A percentile compares a stretch with the other conserved stretches of the same genome.
Evolutionary conservation across 2,888 invertebrate genomes (phyloP).

Genomic region (Beris chalybata): DNA sequence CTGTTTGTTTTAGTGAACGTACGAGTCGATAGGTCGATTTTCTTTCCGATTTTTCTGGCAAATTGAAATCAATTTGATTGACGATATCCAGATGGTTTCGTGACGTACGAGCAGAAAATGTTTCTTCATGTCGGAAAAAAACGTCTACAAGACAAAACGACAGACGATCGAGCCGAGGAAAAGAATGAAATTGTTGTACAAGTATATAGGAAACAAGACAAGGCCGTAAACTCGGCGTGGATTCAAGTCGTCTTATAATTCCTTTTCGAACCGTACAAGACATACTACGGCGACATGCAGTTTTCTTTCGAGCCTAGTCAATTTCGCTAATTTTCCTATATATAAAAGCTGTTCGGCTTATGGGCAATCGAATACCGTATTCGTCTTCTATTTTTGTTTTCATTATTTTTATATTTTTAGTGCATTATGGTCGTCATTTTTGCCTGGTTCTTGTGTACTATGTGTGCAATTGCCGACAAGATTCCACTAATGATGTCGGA

Average conservation of each 20-base stretch:
- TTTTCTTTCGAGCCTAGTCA: too few species aligned
- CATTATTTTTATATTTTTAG: constrained; percentile 9
- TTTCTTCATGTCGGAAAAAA: constrained; percentile 21
- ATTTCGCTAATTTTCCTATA: too few species aligned
- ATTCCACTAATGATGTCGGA: constrained; percentile 32
- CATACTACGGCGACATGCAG: too few species aligned
- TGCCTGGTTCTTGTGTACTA: constrained; percentile 12
- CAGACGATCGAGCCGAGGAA: too few species aligned
- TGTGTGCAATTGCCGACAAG: constrained; percentile 28
- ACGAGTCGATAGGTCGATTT: too few species aligned
- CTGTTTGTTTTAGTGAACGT: too few species aligned
- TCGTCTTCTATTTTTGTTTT: constrained; percentile 27
- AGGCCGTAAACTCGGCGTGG: too few species aligned
- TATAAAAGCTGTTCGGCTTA: constrained; percentile 12
- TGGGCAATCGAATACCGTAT: constrained; percentile 27
- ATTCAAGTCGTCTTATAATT: too few species aligned
- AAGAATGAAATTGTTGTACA: too few species aligned
- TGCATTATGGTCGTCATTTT: constrained; percentile 28
- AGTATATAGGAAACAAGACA: too few species aligned
- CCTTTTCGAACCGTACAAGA: too few species aligned
- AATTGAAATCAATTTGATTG: constrained; percentile 27
- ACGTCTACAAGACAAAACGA: constrained; percentile 15
- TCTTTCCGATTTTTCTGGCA: constrained; percentile 25
- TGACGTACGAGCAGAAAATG: constrained; percentile 14
- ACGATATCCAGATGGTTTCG: constrained; percentile 24